A percentile compares a stretch with the other conserved stretches of the same genome.
Evolutionary conservation across 2,797 vertebrate genomes (phyloP).

Genomic region (Hoplostethus mediterraneus): DNA sequence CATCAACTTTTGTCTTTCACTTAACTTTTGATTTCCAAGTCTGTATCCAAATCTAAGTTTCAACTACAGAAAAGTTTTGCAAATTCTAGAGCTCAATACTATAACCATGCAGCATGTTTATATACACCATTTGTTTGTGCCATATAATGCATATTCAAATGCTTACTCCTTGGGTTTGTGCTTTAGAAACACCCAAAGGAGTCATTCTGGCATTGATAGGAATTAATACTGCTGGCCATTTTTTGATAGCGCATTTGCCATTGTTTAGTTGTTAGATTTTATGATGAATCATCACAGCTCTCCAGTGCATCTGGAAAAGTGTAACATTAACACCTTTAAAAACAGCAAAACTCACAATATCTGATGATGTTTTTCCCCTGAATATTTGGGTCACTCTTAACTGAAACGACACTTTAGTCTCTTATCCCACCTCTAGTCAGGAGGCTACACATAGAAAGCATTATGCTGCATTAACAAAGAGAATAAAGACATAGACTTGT

Average conservation of each 20-base stretch:
- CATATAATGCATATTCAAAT: not conserved
- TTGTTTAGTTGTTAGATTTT: not conserved
- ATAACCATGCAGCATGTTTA: not conserved
- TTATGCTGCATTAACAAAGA: not conserved
- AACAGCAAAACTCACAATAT: not conserved
- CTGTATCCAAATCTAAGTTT: not conserved
- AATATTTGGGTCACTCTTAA: not conserved
- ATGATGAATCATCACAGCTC: too few species aligned
- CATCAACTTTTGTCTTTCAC: constrained; percentile 1
- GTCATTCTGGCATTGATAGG: not conserved
- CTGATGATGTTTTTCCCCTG: not conserved
- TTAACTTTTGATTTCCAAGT: not conserved
- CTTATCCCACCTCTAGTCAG: not conserved
- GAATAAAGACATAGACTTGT: not conserved
- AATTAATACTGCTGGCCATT: not conserved
- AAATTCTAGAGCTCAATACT: not conserved
- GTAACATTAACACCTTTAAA: too few species aligned
- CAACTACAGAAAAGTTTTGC: not conserved
- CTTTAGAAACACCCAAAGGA: too few species aligned
- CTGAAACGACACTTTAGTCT: not conserved
- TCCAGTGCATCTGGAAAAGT: too few species aligned
- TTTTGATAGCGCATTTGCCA: not conserved
- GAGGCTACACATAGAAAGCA: not conserved
- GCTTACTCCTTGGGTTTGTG: too few species aligned
- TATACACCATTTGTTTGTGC: not conserved